phyloP scores from a whole-genome alignment of 2,888 invertebrate genomes.

The Pogonocherus hispidulus region DNA sequence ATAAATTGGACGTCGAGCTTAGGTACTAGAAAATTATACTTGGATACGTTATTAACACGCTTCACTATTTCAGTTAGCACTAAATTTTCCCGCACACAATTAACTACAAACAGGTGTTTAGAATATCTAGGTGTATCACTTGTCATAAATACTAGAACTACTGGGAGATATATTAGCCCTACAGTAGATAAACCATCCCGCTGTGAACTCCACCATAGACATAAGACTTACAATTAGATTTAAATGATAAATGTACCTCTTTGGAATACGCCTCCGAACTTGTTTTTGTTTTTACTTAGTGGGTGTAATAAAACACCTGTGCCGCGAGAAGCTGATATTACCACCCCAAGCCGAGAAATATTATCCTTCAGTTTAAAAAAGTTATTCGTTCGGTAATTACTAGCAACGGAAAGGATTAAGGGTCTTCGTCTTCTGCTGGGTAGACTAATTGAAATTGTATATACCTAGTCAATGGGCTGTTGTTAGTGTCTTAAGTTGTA shows the following conservation, averaged over 20 bases:
- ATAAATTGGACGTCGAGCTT: too few species aligned
- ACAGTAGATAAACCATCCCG: background rate
- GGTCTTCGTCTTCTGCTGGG: too few species aligned
- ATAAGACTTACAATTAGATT: background rate
- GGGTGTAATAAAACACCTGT: background rate
- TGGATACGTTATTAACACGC: too few species aligned
- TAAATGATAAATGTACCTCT: slow-evolving; percentile 2
- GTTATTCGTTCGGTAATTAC: background rate
- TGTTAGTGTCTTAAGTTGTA: too few species aligned
- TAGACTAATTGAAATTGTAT: too few species aligned
- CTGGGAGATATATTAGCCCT: background rate
- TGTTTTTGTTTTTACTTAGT: slow-evolving; percentile 2
- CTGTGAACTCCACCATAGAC: background rate
- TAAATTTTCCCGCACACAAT: too few species aligned
- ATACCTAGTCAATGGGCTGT: too few species aligned
- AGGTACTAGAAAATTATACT: too few species aligned
- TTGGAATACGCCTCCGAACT: background rate
- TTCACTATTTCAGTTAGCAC: too few species aligned
- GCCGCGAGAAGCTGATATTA: background rate
- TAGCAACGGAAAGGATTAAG: background rate
- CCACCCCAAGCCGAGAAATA: background rate
- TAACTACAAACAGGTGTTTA: too few species aligned
- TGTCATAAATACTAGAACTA: background rate
- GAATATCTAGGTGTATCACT: background rate
- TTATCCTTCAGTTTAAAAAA: background rate